A percentile compares a stretch with the other conserved stretches of the same genome.
These are phyloP conservation scores for Felis catus DNA, from an alignment of 2,113 vertebrate genomes.

Conservation along the genomic window F.catus_Fca126_mat1.0 CM031415.1:179033501-179034000, in stretches of 20 bases:
- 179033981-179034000: neutral
- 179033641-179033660: too few species aligned
- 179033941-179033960: neutral
- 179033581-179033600: too few species aligned
- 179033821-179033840: neutral
- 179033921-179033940: neutral
- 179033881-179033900: neutral
- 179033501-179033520: too few species aligned
- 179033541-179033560: too few species aligned
- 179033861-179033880: neutral
- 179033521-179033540: too few species aligned
- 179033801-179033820: neutral
- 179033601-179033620: too few species aligned
- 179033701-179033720: neutral
- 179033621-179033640: rapidly evolving
- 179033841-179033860: neutral
- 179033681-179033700: neutral
- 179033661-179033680: too few species aligned
- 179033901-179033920: neutral
- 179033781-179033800: neutral
- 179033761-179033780: neutral
- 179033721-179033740: neutral
- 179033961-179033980: neutral
- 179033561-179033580: rapidly evolving
- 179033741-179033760: neutral